A percentile compares a stretch with the other conserved stretches of the same genome.
Conservation (phyloP, 1,140 invertebrate genomes). For the Rhyacophila brunnea region DNA sequence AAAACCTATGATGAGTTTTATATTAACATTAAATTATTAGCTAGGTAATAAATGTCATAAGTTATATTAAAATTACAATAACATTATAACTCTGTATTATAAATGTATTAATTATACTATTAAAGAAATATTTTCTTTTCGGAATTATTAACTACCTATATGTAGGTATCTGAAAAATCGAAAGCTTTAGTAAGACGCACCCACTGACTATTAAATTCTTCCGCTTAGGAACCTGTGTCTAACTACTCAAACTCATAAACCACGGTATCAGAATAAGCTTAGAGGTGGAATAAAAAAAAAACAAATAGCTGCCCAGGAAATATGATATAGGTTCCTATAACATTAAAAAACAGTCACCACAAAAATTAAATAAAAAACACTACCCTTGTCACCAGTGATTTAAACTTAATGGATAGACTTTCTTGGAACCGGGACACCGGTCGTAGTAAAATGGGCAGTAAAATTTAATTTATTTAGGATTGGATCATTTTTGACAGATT, state of each 20-base stretch:
- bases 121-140: no score
- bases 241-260: conserved; percentile 8
- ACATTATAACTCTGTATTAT: no score
- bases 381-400: conserved; percentile 15
- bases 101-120: no score
- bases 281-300: not conserved
- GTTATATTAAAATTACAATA: no score
- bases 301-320: not conserved
- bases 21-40: no score
- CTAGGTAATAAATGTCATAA: no score
- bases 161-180: no score
- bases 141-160: no score
- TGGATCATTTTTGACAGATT: not conserved
- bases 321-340: not conserved
- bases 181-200: no score
- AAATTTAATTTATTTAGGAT: conserved; percentile 7
- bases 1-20: no score
- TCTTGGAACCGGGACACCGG: conserved; percentile 3
- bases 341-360: conserved; percentile 14
- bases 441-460: not conserved
- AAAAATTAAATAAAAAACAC: conserved; percentile 2
- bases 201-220: no score
- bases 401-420: conserved; percentile 3
- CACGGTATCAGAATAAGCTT: conserved; percentile 3
- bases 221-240: not conserved